Evolutionary conservation across 2,888 invertebrate genomes (phyloP).

Genomic region (Lobophora halterata): DNA sequence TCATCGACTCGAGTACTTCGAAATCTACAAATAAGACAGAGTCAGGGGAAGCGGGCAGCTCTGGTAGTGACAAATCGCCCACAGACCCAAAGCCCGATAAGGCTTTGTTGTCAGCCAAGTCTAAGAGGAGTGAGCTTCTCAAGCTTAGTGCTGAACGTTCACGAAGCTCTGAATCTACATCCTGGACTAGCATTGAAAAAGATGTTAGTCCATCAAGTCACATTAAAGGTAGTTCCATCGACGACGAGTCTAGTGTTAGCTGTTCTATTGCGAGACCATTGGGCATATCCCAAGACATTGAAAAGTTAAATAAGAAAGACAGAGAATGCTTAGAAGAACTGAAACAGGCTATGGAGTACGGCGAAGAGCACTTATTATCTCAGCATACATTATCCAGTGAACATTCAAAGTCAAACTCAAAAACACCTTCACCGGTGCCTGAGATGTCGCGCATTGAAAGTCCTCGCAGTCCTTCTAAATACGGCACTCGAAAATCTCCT

Average conservation of each 20-base stretch:
- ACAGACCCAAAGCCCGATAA: constrained; percentile 63
- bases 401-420: constrained; percentile 72
- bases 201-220: constrained; percentile 83
- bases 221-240: constrained; percentile 84
- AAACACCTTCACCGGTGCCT: constrained; percentile 63
- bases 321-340: constrained; percentile 81
- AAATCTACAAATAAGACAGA: constrained; percentile 66
- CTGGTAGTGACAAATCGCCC: constrained; percentile 70
- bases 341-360: constrained; percentile 81
- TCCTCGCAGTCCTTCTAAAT: constrained; percentile 69
- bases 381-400: constrained; percentile 72
- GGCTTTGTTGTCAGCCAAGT: constrained; percentile 69
- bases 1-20: constrained; percentile 67
- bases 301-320: constrained; percentile 83
- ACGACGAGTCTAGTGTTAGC: constrained; percentile 87
- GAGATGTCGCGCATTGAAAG: constrained; percentile 71
- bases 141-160: constrained; percentile 88
- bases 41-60: constrained; percentile 67
- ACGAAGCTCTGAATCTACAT: constrained; percentile 88
- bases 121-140: constrained; percentile 77
- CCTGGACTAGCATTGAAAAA: constrained; percentile 90
- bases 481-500: constrained; percentile 66
- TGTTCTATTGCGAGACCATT: constrained; percentile 90
- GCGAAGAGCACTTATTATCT: constrained; percentile 69
- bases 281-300: constrained; percentile 88